phyloP scores from a whole-genome alignment of 2,113 vertebrate species.

The Coracopsis vasa region DNA sequence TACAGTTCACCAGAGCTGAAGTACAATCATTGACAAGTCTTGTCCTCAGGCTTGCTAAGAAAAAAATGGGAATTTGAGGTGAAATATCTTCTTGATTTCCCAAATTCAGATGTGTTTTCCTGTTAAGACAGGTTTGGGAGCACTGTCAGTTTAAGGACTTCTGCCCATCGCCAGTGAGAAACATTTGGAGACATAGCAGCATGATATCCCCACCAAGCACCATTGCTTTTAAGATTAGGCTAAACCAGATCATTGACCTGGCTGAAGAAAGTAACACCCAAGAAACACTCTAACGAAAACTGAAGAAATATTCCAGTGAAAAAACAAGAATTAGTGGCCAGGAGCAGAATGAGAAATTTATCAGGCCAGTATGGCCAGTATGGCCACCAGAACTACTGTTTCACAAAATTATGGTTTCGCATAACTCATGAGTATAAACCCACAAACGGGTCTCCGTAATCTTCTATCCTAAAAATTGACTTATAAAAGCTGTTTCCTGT shows the following conservation, averaged over 20 bases:
- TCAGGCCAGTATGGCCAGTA: accelerated
- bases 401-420: accelerated
- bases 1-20: neutral
- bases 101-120: neutral
- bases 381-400: neutral
- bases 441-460: neutral
- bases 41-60: neutral
- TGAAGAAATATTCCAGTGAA: neutral
- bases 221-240: neutral
- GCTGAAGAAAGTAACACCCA: neutral
- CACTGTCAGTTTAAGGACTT: neutral
- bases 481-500: neutral
- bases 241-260: neutral
- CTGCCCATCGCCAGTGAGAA: neutral
- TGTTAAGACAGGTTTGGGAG: neutral
- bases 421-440: neutral
- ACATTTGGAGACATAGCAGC: neutral
- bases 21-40: neutral
- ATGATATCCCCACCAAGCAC: neutral
- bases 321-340: neutral
- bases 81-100: neutral
- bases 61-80: neutral
- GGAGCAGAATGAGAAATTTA: neutral
- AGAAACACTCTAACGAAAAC: neutral
- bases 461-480: neutral